Percentiles rank a stretch among this genome's conserved stretches.
phyloP scores from a whole-genome alignment of 1,140 invertebrate genomes.

The Asbolus verrucosus region DNA sequence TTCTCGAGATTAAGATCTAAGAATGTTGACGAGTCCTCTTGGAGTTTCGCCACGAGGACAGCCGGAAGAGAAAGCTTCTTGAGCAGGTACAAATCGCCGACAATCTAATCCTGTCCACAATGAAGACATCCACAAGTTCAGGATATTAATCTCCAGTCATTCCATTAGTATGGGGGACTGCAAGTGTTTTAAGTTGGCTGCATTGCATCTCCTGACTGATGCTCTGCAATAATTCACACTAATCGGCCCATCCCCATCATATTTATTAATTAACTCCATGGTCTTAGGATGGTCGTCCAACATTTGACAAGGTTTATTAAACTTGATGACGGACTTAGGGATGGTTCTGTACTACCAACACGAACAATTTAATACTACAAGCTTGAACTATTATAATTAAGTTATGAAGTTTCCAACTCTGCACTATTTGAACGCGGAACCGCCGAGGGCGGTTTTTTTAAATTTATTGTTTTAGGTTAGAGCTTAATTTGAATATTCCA shows the following conservation, averaged over 20 bases:
- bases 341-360: no score
- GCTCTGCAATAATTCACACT: not conserved
- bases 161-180: not conserved
- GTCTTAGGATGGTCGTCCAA: not conserved
- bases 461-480: not conserved
- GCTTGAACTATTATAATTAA: not conserved
- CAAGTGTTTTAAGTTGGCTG: no score
- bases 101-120: not conserved
- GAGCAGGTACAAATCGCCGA: constrained; percentile 2
- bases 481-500: not conserved
- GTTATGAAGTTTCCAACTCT: no score
- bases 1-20: not conserved
- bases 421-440: not conserved
- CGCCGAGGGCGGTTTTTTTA: not conserved
- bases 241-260: not conserved
- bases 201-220: not conserved
- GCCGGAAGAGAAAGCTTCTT: not conserved
- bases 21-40: not conserved
- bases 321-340: no score
- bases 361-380: no score
- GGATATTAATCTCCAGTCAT: not conserved
- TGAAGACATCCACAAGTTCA: not conserved
- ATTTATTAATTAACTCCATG: not conserved
- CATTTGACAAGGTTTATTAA: no score
- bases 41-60: not conserved